Evolutionary conservation across 2,888 invertebrate genomes (phyloP).

Genomic region (Hedya salicella): DNA sequence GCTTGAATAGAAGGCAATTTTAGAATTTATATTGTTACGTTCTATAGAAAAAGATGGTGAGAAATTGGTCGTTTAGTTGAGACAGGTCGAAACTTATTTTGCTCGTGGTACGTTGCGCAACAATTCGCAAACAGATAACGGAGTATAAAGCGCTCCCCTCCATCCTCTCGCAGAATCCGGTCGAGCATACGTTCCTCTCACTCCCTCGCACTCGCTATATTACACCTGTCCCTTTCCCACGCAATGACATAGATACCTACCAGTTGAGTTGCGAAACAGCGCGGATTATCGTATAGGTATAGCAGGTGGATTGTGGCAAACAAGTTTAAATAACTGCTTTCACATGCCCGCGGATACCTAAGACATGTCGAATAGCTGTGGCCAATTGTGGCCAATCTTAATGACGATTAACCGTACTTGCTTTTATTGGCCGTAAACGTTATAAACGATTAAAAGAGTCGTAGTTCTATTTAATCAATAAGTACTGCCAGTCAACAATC

Average conservation of each 20-base stretch:
- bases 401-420: background rate
- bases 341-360: slow-evolving; percentile 64
- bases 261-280: slow-evolving; percentile 79
- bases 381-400: slow-evolving; percentile 5
- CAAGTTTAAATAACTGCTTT: slow-evolving; percentile 83
- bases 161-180: slow-evolving; percentile 80
- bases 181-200: slow-evolving; percentile 62
- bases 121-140: slow-evolving; percentile 82
- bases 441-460: background rate
- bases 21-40: slow-evolving; percentile 47
- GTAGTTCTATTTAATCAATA: background rate
- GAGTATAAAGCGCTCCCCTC: slow-evolving; percentile 74
- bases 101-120: slow-evolving; percentile 79
- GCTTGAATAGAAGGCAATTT: slow-evolving; percentile 50
- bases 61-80: slow-evolving; percentile 53
- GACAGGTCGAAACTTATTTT: slow-evolving; percentile 71
- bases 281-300: slow-evolving; percentile 75
- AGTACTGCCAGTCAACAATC: background rate
- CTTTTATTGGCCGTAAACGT: background rate
- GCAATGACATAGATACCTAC: slow-evolving; percentile 80
- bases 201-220: slow-evolving; percentile 47
- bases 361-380: slow-evolving; percentile 5
- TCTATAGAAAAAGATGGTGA: slow-evolving; percentile 44
- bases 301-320: slow-evolving; percentile 84
- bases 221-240: slow-evolving; percentile 61